Conservation (phyloP, 2,113 vertebrate species). For the Himantopus leucocephalus region DNA sequence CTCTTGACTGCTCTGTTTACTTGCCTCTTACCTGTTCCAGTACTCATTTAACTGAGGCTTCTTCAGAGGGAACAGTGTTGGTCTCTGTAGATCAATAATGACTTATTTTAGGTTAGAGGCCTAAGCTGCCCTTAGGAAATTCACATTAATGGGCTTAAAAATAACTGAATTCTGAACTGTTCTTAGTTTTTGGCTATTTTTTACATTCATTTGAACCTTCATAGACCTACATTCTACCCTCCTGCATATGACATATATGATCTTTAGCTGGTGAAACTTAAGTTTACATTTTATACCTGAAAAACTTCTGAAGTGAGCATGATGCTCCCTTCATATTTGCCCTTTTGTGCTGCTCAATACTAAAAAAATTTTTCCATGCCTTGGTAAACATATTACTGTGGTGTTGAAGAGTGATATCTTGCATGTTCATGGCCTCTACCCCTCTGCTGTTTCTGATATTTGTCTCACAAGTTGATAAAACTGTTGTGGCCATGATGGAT, state of each 20-base stretch:
- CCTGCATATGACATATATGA: not conserved
- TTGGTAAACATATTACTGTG: not conserved
- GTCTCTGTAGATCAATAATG: not conserved
- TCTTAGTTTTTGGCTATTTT: not conserved
- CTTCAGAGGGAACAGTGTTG: not conserved
- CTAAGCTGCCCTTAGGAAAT: not conserved
- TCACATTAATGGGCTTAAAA: not conserved
- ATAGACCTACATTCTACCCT: not conserved
- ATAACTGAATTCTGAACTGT: not conserved
- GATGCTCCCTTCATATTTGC: not conserved
- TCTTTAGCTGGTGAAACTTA: not conserved
- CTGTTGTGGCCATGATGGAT: not conserved
- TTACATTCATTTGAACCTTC: not conserved
- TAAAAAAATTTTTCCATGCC: not conserved
- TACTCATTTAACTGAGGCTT: not conserved
- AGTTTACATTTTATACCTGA: not conserved
- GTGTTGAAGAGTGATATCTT: not conserved
- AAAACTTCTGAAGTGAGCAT: not conserved
- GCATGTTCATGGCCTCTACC: not conserved
- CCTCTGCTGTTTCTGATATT: not conserved
- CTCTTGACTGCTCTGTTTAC: not conserved
- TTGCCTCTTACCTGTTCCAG: not conserved
- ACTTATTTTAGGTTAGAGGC: not conserved
- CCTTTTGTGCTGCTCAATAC: not conserved
- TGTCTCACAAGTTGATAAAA: not conserved